Percentiles rank a stretch among this genome's conserved stretches.
These are phyloP conservation scores for Ornithorhynchus anatinus DNA, from an alignment of 2,113 vertebrate species.

Conservation along the genomic window DNA sequence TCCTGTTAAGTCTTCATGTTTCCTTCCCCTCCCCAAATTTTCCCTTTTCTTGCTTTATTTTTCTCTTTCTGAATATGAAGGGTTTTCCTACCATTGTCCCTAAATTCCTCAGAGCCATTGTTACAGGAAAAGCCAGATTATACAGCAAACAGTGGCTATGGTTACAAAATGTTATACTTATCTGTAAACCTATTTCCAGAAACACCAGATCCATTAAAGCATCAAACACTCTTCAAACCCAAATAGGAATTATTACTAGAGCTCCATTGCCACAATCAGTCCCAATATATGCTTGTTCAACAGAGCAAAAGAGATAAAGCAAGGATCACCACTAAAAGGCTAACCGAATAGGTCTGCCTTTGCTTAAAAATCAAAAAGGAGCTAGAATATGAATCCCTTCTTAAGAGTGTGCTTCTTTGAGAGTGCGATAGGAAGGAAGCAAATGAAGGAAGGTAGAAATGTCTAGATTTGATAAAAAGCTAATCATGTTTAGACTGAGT, in stretches of 20 bases:
- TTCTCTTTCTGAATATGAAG: conserved; percentile 21
- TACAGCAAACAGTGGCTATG: not conserved
- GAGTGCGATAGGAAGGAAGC: not conserved
- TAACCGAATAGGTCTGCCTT: conserved; percentile 11
- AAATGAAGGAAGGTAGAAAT: conserved; percentile 1
- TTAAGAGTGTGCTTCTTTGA: not conserved
- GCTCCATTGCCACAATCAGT: conserved; percentile 10
- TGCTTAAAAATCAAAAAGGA: conserved; percentile 2
- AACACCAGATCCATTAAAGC: conserved; percentile 22
- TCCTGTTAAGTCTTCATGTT: not conserved
- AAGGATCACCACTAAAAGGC: conserved; percentile 21
- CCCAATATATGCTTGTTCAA: conserved; percentile 30
- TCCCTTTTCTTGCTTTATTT: not conserved
- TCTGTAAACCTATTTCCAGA: not conserved
- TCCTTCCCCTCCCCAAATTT: not conserved
- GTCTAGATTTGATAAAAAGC: not conserved
- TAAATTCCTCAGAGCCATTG: not conserved
- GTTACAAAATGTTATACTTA: conserved; percentile 28
- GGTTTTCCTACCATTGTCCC: conserved; percentile 1
- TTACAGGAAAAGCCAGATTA: conserved; percentile 22
- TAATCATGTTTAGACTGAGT: not conserved
- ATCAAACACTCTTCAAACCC: conserved; percentile 35
- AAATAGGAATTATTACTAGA: conserved; percentile 17
- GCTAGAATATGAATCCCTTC: not conserved
- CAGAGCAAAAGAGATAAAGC: conserved; percentile 29